Evolutionary conservation across 2,888 invertebrate genomes (phyloP), one percentile per base, ranked within the genome.

Genomic region (Agrypnus murinus): DNA sequence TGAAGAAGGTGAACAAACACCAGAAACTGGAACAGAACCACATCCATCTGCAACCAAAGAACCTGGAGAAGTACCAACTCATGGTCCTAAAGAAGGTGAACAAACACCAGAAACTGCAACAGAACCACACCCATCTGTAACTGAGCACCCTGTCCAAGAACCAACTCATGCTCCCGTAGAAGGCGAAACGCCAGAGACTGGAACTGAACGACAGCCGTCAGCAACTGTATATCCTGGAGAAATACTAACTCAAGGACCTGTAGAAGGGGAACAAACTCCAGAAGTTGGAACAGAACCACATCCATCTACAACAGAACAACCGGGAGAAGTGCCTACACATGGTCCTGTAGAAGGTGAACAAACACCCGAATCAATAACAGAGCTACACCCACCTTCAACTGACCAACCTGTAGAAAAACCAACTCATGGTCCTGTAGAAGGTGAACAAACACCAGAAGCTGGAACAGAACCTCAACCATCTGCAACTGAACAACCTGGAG

Each of bases 1-100:
- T 69, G 76, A 67, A 9, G 64, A 62, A 57, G 31, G 53, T 65
- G 63, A 65, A 62, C 19, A 48, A 53, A 53, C 67, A 63, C 17
- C 58, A 75, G 38, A 64, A 40, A 53, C 55, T 14, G 38, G 55
- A 59, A 43, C 53, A 36, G 36, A 36, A 36, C 3, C 53, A 48
- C 10, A n/a, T n/a, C n/a, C n/a, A n/a, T n/a, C n/a, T n/a, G n/a
- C n/a, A n/a, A n/a, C n/a, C n/a, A n/a, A 12, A 45, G 9, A 8
- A 5, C 45, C 45, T 7, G 45, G 10, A 45, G 45, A 64, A 31
- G 71, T 65, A 45, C n/a, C 6, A 45, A 45, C 9, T 8, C 7
- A 36, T 6, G 7, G 4, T 43, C n/a, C 46, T 1, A 45, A 32
- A 15, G 63, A 57, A 7, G 65, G 46, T 31, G 59, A 62, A 55